Conservation (phyloP, 1,140 invertebrate genomes). For the Stratiolaelaps scimitus region DNA sequence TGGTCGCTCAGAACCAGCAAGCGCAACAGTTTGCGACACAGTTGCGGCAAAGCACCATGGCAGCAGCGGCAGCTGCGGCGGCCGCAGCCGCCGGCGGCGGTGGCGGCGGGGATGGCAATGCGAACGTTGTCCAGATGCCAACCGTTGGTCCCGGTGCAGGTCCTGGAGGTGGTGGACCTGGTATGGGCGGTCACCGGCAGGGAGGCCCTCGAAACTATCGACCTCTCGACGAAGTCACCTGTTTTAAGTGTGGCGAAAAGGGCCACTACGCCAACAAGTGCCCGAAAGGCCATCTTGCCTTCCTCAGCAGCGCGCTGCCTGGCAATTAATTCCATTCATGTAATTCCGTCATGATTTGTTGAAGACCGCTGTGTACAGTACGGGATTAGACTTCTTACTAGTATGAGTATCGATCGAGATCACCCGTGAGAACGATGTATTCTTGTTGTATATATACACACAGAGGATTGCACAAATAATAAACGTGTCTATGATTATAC, state of each 20-base stretch:
- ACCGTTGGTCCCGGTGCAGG: neutral
- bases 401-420: too few species aligned
- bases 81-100: constrained; percentile 19
- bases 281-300: constrained; percentile 88
- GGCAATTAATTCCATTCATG: neutral
- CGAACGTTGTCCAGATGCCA: neutral
- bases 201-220: constrained; percentile 33
- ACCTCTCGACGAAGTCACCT: constrained; percentile 83
- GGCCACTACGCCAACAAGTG: constrained; percentile 99
- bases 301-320: constrained; percentile 55
- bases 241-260: constrained; percentile 94
- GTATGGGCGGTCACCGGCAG: neutral
- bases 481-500: too few species aligned
- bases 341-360: too few species aligned
- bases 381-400: too few species aligned
- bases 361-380: too few species aligned
- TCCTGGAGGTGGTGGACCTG: neutral
- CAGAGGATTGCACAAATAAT: too few species aligned
- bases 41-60: constrained; percentile 15
- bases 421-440: too few species aligned
- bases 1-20: constrained; percentile 28
- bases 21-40: constrained; percentile 23
- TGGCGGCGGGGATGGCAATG: constrained; percentile 13
- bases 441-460: too few species aligned
- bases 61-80: neutral